Evolutionary conservation across 2,113 vertebrate genomes (phyloP), one percentile per base, ranked within the genome.

Genomic region (Dascyllus trimaculatus): DNA sequence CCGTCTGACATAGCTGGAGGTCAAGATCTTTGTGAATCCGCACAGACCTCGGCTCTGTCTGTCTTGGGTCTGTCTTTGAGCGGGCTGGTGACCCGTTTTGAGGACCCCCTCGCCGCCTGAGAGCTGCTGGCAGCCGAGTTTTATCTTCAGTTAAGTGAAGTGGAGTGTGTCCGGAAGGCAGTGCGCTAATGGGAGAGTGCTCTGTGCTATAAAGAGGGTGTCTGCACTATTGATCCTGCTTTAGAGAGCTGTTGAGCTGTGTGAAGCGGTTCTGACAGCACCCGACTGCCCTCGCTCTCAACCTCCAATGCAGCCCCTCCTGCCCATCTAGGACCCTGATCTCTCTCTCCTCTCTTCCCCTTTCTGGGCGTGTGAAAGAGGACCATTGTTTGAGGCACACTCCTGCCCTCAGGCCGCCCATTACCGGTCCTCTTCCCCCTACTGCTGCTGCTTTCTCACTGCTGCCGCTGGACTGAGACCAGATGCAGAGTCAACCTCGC

Each of bases 371-470:
- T 75, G 87, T 97, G 95, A 98, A 97, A 96, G 93, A 91, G 40
- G 79, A 83, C 95, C 93, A 95, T 98, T 98, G 97, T 98, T 91
- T 24, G 45, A 95, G 95, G 91, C 96, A 94, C 97, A 95, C 96
- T 95, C 93, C 90, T 91, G 92, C 94, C 94, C 93, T 92, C 87
- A 94, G 94, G 94, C 94, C 91, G 93, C 92, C 91, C 89, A 88
- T 95, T 90, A 45, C 91, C 90, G 89, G 89, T 94, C 91, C 94
- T 88, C 70, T 71, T 64, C 66, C 63, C 64, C 65, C 59, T 53
- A 52, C 84, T 88, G 29, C 63, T 32, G 78, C 83, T 35, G 32
- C 32, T 35, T 81, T 40, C 82, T 88, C 46, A 29, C 66, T 68
- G 60, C 85, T 72, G 83, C 71, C 19, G 54, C 83, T 73, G 62